phyloP scores from a whole-genome alignment of 2,113 vertebrate species.

The Barbus barbus region DNA sequence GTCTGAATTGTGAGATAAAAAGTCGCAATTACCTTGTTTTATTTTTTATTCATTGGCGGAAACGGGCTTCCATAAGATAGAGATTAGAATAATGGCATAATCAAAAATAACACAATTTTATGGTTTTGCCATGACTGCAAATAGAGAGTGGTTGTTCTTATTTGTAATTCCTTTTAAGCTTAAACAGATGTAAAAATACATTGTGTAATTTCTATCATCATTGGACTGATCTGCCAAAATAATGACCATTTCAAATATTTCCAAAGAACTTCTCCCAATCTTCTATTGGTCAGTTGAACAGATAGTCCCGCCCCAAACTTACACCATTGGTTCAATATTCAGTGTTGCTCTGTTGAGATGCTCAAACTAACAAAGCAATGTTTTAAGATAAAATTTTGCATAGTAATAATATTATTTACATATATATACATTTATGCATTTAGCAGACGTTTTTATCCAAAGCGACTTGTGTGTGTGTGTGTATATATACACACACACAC shows the following conservation, averaged over 20 bases:
- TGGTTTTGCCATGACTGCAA: background rate
- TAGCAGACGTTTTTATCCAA: too few relatives aligned
- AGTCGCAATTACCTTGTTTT: too few relatives aligned
- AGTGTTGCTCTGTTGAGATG: background rate
- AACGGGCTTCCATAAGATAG: too few relatives aligned
- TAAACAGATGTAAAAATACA: background rate
- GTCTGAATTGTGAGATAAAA: too few relatives aligned
- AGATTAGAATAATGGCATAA: background rate
- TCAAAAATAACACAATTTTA: background rate
- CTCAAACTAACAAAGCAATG: background rate
- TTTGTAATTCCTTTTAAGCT: background rate
- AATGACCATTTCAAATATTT: background rate
- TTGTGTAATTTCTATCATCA: background rate
- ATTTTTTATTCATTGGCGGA: too few relatives aligned
- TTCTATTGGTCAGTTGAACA: constrained; percentile 8
- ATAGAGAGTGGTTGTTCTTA: background rate
- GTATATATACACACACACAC: too few relatives aligned
- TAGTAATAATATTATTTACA: too few relatives aligned
- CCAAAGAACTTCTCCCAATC: background rate
- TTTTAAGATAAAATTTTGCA: background rate
- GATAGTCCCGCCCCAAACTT: background rate
- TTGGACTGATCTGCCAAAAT: background rate
- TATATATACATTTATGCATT: too few relatives aligned
- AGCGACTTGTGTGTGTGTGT: too few relatives aligned
- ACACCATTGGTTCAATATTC: background rate